Conservation (phyloP, 2,888 invertebrate genomes). For the Andrena bucephala region DNA sequence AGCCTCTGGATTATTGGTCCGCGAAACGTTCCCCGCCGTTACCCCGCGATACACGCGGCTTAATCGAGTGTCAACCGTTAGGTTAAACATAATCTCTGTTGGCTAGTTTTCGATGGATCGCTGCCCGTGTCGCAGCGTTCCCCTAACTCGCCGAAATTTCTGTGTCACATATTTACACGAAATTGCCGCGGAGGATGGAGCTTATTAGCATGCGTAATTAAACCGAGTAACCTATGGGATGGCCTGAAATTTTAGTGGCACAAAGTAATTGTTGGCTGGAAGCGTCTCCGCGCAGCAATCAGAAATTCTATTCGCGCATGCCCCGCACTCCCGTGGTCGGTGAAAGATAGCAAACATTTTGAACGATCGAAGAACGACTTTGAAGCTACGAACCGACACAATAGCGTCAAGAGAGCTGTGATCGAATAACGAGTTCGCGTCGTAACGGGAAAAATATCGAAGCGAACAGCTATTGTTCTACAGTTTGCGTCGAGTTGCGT, state of each 20-base stretch:
- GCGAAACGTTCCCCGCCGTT: not conserved
- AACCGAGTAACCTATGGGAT: not conserved
- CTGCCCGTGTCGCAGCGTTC: not conserved
- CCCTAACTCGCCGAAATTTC: conserved; percentile 3
- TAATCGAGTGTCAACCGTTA: not conserved
- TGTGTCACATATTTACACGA: not conserved
- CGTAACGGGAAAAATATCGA: conserved; percentile 10
- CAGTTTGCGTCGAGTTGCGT: not conserved
- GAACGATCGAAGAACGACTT: conserved; percentile 6
- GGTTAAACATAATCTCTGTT: too few species aligned
- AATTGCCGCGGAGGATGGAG: not conserved
- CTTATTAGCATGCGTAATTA: conserved; percentile 35
- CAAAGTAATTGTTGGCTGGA: conserved; percentile 15
- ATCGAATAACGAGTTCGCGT: not conserved
- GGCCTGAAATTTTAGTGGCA: conserved; percentile 17
- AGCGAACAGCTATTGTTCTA: not conserved
- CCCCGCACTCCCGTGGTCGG: not conserved
- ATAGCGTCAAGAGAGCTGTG: conserved; percentile 2
- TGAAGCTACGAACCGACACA: not conserved
- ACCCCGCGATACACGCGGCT: not conserved
- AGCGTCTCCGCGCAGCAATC: not conserved
- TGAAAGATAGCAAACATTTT: conserved; percentile 5
- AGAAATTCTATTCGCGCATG: not conserved
- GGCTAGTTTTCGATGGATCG: not conserved
- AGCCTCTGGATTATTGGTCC: conserved; percentile 1